These are phyloP conservation scores for Acanthosepion esculentum DNA, from an alignment of 2,888 invertebrate genomes.

Conservation along the genomic window DNA sequence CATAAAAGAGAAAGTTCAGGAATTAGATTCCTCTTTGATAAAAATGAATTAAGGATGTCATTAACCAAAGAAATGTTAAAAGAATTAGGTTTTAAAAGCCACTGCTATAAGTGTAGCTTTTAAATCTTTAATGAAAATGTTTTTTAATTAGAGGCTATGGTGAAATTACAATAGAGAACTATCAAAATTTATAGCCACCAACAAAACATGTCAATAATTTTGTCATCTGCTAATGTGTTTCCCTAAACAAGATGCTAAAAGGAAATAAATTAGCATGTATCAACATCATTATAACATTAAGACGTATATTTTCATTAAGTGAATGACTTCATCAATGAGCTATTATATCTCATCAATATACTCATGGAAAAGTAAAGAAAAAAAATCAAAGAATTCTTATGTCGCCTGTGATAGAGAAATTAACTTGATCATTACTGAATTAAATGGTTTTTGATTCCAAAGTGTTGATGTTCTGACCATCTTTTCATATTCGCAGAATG, in stretches of 20 bases:
- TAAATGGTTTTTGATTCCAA: too few relatives aligned
- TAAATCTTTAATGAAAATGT: neutral
- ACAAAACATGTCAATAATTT: neutral
- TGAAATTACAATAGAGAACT: neutral
- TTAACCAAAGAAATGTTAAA: too few relatives aligned
- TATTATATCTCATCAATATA: too few relatives aligned
- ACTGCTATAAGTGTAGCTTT: neutral
- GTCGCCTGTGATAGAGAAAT: too few relatives aligned
- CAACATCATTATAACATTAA: neutral
- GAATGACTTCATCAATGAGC: neutral
- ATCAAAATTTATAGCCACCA: neutral
- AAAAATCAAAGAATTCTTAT: too few relatives aligned
- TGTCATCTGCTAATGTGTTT: neutral
- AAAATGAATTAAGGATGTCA: too few relatives aligned
- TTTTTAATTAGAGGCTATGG: neutral
- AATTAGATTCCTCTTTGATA: too few relatives aligned
- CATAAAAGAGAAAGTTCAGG: too few relatives aligned
- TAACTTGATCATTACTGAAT: too few relatives aligned
- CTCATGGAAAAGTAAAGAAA: too few relatives aligned
- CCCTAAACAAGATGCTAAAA: neutral
- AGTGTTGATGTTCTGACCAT: too few relatives aligned
- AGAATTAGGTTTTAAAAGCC: neutral
- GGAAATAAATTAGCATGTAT: neutral
- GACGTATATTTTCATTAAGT: neutral
- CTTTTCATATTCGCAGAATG: too few relatives aligned